Evolutionary conservation across 2,797 vertebrate genomes (phyloP), one percentile per base, ranked within the genome.

Genomic region (Lerista edwardsae): DNA sequence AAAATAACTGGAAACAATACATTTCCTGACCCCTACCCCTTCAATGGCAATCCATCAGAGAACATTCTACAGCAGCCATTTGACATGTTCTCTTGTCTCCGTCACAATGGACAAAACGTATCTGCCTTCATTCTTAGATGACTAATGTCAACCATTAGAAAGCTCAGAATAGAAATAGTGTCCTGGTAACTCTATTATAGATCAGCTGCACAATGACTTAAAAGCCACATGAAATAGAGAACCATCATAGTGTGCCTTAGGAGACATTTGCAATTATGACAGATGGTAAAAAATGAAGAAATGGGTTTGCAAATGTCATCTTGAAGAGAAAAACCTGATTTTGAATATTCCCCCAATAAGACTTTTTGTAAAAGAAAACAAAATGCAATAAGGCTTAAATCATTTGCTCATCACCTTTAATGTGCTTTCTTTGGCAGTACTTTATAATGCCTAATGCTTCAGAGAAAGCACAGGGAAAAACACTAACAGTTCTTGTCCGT

Each of bases 161-260:
- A 75, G 15, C 23, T 75, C 68, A 41, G 2, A 67, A 41, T 1
- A 86, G 75, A 68, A 88, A 67, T 39, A 39, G 3, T 74, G n/a
- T 7, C 76, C 81, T 84, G 64, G 71, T 80, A 84, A 75, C 71
- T 81, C 79, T 75, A 75, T 84, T 87, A 80, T 87, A 62, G 41
- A 84, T 75, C 65, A 57, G 27, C 21, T 55, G 19, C 0, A 2
- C 19, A 83, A 2, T 64, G 75, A 23, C 65, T 55, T 80, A 76
- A 12, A 79, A 57, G 3, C 3, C 83, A 29, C 39, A 27, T 0
- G 2, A 80, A 83, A 75, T 65, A 74, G 2, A 0, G 2, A 72
- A 47, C 17, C 27, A 11, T 59, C 36, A 59, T 12, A 79, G 71
- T 83, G 31, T 83, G 76, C 72, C 82, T 64, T 29, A 76, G 82